Base-by-base conservation (phyloP, 1,140 invertebrate genomes). In the Zophobas atratus region DNA sequence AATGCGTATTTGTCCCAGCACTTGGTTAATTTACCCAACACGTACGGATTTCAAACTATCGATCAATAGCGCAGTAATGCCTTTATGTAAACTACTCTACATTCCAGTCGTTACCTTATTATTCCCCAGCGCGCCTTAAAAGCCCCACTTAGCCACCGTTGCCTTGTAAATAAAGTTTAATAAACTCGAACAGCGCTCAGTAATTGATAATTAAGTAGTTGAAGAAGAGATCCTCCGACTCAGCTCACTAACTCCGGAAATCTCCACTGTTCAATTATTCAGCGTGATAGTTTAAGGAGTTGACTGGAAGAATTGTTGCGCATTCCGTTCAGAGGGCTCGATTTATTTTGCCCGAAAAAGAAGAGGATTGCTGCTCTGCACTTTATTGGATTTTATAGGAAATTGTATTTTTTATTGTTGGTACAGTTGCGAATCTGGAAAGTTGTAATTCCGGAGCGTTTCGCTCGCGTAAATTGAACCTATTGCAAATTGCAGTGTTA, bases 301-400 rank as follows among this genome's bases (percentile, higher is more conserved):
- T 76, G 75, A 76, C 55, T 76, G 57, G 75, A 76, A 76, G 57
- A 67, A 76, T 76, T 76, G 75, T 76, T 76, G 63, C 75, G 49
- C 57, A 76, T 53, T 70, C 57, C 36, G 75, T 49, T 67, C 57
- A 55, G 57, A 57, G 75, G 55, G 36, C 2, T 67, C n/a, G 75
- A 76, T 76, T 76, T 70, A 76, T 76, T 67, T 67, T 70, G 41
- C 41, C 1, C 8, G n/a, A 70, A 76, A 76, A 67, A 76, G 74
- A 36, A 51, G 34, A 20, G 57, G 51, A 67, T 70, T 60, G 75
- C 35, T 70, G 60, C 53, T 76, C 75, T 67, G 51, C 51, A 67
- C 48, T 67, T 70, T 67, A 67, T 67, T 67, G 60, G 60, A 67
- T 67, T 67, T 67, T 67, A 46, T 67, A 41, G 60, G 60, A 67